Conservation (phyloP, 2,797 vertebrate species). For the Leuciscus waleckii region DNA sequence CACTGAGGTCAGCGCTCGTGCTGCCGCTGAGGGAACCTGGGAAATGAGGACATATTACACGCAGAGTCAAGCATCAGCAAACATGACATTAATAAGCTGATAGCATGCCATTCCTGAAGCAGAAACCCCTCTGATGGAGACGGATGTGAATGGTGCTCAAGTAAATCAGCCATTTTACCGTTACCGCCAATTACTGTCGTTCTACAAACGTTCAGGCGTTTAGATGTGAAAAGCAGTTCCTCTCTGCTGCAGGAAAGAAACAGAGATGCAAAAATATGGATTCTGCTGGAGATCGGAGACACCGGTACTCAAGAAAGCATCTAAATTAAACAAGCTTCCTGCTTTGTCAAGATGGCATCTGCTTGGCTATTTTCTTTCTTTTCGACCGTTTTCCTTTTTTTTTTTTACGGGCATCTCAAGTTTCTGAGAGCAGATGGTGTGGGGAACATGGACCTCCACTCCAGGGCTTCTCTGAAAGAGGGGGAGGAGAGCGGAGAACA, state of each 20-base stretch:
- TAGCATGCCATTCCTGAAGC: constrained; percentile 46
- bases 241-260: not conserved
- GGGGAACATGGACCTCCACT: constrained; percentile 78
- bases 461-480: constrained; percentile 59
- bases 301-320: constrained; percentile 39
- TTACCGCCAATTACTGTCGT: not conserved
- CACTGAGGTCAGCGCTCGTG: constrained; percentile 74
- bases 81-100: constrained; percentile 18
- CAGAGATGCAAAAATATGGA: constrained; percentile 1
- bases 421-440: constrained; percentile 87
- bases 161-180: constrained; percentile 1
- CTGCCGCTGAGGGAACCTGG: constrained; percentile 85
- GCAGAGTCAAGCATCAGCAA: constrained; percentile 39
- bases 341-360: constrained; percentile 81
- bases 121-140: constrained; percentile 13
- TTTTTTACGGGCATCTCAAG: constrained; percentile 73
- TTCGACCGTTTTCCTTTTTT: constrained; percentile 65
- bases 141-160: not conserved
- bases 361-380: constrained; percentile 79
- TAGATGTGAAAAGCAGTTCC: not conserved
- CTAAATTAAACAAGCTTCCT: constrained; percentile 80
- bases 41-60: constrained; percentile 55
- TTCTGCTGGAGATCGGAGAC: constrained; percentile 16
- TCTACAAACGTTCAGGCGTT: not conserved
- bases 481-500: constrained; percentile 58